Base-by-base conservation (phyloP, 1,140 invertebrate species). In the Penaeus vannamei region DNA sequence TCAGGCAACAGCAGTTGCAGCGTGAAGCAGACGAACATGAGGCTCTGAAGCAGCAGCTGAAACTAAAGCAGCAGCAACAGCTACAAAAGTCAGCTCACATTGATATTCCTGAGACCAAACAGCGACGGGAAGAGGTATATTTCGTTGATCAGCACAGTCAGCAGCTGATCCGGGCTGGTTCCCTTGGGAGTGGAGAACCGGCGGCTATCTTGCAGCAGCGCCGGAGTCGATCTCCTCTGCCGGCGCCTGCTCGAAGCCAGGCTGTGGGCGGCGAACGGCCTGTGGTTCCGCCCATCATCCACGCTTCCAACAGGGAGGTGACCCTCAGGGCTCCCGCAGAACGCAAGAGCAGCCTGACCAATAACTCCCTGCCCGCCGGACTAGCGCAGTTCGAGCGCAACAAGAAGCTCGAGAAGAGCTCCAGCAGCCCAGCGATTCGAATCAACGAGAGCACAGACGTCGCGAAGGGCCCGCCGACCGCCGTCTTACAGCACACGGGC, bases 141-240 rank as follows among this genome's bases (percentile, higher is more conserved):
- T n/a, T 23, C 36, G 42, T 36, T 3, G n/a, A 83, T 10, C 86
- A 60, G 36, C 60, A 88, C 64, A 72, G 77, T 53, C 87, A 88
- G 69, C 87, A 88, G 82, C 32, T 84, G 59, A 77, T 88, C 23
- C 80, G 87, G 42, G 87, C 87, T 23, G 87, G 87, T 23, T 88
- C 87, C 29, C 87, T 88, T 17, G 81, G 87, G 8, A 88, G 87
- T 29, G 87, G 87, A 23, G 87, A 88, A 42, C 59, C 87, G 0
- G 87, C 87, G 17, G 87, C 87, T n/a, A 88, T 88, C 17, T 60
- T 88, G 22, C 61, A 88, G 66, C 87, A 88, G 81, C 77, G 85
- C 10, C 81, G 87, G n/a, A 88, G 87, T 77, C 80, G 87, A 1
- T 84, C 81, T n/a, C 87, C 87, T 20, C 66, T 88, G n/a, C 81